Percentiles rank a stretch among this genome's conserved stretches.
Conservation (phyloP, 2,113 vertebrate genomes). For the Pandion haliaetus region DNA sequence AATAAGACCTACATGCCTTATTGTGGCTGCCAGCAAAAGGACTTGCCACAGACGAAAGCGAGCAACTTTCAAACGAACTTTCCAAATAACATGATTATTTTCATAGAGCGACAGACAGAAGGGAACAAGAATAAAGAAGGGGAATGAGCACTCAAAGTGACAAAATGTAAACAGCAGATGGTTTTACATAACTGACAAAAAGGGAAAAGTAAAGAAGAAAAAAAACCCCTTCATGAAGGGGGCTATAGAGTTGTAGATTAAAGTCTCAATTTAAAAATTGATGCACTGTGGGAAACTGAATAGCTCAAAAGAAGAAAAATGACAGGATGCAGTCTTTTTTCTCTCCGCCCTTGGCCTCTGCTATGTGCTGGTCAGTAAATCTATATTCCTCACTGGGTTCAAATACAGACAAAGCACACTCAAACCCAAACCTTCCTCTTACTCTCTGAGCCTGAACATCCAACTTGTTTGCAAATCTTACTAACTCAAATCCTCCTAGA, state of each 20-base stretch:
- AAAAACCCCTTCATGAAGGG: not conserved
- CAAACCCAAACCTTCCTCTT: not conserved
- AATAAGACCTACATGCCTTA: not conserved
- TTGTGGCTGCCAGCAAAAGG: not conserved
- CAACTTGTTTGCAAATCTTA: not conserved
- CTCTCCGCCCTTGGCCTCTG: not conserved
- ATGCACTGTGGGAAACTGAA: not conserved
- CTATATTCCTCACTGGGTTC: not conserved
- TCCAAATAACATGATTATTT: not conserved
- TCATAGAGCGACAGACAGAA: not conserved
- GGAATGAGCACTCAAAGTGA: not conserved
- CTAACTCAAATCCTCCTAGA: not conserved
- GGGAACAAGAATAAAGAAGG: not conserved
- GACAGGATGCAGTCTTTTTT: not conserved
- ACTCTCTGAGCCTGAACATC: not conserved
- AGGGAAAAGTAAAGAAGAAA: not conserved
- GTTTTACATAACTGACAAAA: not conserved
- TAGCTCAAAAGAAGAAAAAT: not conserved
- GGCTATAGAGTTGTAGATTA: not conserved
- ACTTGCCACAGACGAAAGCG: not conserved
- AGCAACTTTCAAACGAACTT: not conserved
- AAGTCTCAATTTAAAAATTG: not conserved
- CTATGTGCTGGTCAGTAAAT: not conserved
- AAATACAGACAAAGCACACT: not conserved
- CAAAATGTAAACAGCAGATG: not conserved